A percentile compares a stretch with the other conserved stretches of the same genome.
Evolutionary conservation across 2,888 invertebrate species (phyloP).

Genomic region (Torymus texanus): DNA sequence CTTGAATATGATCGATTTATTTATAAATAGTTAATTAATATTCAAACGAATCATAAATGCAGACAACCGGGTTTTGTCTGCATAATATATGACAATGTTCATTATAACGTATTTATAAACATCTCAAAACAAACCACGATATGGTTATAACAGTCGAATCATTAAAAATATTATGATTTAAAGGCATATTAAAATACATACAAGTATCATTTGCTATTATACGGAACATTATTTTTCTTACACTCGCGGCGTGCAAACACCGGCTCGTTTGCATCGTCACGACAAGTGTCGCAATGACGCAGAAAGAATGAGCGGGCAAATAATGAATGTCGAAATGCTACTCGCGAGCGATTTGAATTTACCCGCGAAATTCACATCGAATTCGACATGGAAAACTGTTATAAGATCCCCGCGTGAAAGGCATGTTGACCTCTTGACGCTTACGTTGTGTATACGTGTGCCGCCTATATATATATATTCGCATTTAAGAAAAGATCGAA

Average conservation of each 20-base stretch:
- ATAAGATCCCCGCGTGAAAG: slow-evolving; percentile 49
- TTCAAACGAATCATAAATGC: too few relatives aligned
- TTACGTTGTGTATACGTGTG: background rate
- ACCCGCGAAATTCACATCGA: slow-evolving; percentile 31
- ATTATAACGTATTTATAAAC: too few relatives aligned
- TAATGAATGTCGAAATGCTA: slow-evolving; percentile 45
- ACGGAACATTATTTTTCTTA: background rate
- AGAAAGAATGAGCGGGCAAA: slow-evolving; percentile 23
- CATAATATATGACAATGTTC: too few relatives aligned
- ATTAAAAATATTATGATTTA: slow-evolving; percentile 2
- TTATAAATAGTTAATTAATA: too few relatives aligned
- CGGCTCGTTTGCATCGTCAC: slow-evolving; percentile 17
- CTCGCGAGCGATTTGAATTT: slow-evolving; percentile 43
- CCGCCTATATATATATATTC: slow-evolving; percentile 9
- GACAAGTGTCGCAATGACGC: slow-evolving; percentile 32
- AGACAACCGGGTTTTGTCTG: too few relatives aligned
- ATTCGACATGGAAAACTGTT: slow-evolving; percentile 41
- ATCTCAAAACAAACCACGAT: too few relatives aligned
- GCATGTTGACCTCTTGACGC: slow-evolving; percentile 32
- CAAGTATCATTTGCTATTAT: slow-evolving; percentile 10
- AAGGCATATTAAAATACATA: slow-evolving; percentile 16
- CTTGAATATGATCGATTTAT: too few relatives aligned
- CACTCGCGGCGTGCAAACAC: background rate
- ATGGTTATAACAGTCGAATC: too few relatives aligned
- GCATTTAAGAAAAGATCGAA: slow-evolving; percentile 43